phyloP scores from a whole-genome alignment of 2,113 vertebrate species.

The Ptilorrhoa leucosticta region DNA sequence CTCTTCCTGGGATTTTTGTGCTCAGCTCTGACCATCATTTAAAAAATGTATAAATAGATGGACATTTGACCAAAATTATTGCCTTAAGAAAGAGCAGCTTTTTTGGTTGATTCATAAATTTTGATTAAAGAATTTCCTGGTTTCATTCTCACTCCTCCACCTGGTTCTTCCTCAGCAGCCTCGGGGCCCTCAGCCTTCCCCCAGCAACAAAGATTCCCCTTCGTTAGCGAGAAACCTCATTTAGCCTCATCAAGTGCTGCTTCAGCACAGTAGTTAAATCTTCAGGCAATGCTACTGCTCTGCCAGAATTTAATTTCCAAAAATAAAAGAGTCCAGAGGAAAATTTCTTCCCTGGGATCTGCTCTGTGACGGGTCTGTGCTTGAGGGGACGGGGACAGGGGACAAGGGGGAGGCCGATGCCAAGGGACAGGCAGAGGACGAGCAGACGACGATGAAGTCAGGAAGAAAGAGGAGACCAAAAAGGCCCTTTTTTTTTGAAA shows the following conservation, averaged over 20 bases:
- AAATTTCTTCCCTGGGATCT: not conserved
- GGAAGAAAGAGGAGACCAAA: not conserved
- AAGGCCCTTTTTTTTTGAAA: not conserved
- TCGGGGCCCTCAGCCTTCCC: not conserved
- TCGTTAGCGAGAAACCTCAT: not conserved
- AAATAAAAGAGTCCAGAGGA: not conserved
- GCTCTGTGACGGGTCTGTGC: not conserved
- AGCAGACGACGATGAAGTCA: not conserved
- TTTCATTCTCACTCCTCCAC: not conserved
- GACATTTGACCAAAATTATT: not conserved
- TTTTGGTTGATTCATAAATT: not conserved
- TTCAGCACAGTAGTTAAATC: not conserved
- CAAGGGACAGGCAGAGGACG: not conserved
- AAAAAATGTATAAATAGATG: not conserved
- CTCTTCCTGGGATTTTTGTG: not conserved
- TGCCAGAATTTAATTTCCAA: not conserved
- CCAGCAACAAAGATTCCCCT: not conserved
- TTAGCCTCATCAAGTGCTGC: not conserved
- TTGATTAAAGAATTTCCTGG: not conserved
- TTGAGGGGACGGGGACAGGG: not conserved
- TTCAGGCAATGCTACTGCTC: not conserved
- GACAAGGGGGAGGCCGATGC: not conserved
- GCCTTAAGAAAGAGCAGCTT: not conserved
- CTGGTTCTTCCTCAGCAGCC: not conserved
- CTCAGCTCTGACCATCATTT: not conserved